Evolutionary conservation across 1,140 invertebrate species (phyloP), one percentile per base, ranked within the genome.

Genomic region (Colletes gigas): DNA sequence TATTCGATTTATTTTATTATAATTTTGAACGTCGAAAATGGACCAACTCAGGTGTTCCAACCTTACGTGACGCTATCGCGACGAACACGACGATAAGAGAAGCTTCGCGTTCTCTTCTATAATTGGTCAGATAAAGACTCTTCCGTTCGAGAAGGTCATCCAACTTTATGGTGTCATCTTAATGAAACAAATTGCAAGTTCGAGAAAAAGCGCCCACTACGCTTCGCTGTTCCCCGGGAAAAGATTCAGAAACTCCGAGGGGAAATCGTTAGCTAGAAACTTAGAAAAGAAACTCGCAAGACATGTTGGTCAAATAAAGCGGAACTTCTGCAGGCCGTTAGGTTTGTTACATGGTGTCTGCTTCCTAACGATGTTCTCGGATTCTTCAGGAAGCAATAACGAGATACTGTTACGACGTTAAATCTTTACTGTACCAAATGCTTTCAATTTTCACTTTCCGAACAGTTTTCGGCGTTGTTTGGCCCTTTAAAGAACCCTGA

Each of bases 291-390:
- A 79, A 79, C 44, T 79, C 65, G 59, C 54, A 60, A 60, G 65
- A 73, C 77, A 79, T 73, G 77, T 79, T 73, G 77, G 77, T 73
- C 70, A 79, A 79, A 79, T 73, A 73, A 73, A 79, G 52, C 60
- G 68, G 52, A 79, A 79, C 59, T 79, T 79, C 62, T 17, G 69
- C 60, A 44, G 60, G 55, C 70, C 77, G 77, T 79, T 79, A 79
- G 73, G 60, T 72, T 60, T 57, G 59, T 79, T 79, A 79, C 69
- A 41, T 15, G 69, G 77, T 79, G 77, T 73, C 70, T 55, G 69
- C 77, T 73, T 55, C 41, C 59, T 73, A 79, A 79, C 77, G 47
- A 73, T 55, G 60, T 65, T 78, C 76, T 3, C 3, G 30, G 54
- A 70, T 60, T 70, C 75, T 50, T 50, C 54, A 41, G 76, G 55